Conservation (phyloP, 2,888 invertebrate species). For the Xylota sylvarum region DNA sequence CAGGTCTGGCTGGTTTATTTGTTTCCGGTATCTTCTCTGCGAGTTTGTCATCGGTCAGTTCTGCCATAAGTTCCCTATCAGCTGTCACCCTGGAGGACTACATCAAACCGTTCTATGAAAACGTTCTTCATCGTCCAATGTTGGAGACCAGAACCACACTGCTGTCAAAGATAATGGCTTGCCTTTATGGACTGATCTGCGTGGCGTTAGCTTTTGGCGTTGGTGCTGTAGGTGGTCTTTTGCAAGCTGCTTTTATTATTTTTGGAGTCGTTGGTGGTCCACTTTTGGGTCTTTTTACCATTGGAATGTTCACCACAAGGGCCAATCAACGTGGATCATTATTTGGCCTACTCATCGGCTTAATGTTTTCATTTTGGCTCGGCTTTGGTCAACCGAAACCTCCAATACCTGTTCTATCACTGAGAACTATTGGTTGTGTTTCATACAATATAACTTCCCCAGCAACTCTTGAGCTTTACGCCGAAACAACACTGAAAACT, state of each 20-base stretch:
- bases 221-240: constrained; percentile 91
- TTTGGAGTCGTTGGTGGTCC: constrained; percentile 96
- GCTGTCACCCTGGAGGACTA: constrained; percentile 96
- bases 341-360: constrained; percentile 88
- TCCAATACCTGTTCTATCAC: constrained; percentile 86
- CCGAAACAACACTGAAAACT: constrained; percentile 85
- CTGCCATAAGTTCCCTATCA: constrained; percentile 95
- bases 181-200: constrained; percentile 91
- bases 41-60: constrained; percentile 95
- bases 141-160: constrained; percentile 85
- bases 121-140: constrained; percentile 84
- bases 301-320: constrained; percentile 92
- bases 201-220: constrained; percentile 93
- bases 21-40: constrained; percentile 97
- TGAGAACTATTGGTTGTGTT: constrained; percentile 87
- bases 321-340: constrained; percentile 91
- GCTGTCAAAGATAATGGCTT: constrained; percentile 89
- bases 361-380: constrained; percentile 91
- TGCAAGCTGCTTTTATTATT: constrained; percentile 93
- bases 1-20: constrained; percentile 95
- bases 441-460: constrained; percentile 30
- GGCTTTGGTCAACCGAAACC: constrained; percentile 93
- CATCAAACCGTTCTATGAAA: constrained; percentile 86
- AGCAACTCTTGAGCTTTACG: constrained; percentile 2
- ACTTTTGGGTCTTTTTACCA: constrained; percentile 91